Evolutionary conservation across 1,140 invertebrate genomes (phyloP), one percentile per base, ranked within the genome.

Genomic region (Vollenhovia emeryi): DNA sequence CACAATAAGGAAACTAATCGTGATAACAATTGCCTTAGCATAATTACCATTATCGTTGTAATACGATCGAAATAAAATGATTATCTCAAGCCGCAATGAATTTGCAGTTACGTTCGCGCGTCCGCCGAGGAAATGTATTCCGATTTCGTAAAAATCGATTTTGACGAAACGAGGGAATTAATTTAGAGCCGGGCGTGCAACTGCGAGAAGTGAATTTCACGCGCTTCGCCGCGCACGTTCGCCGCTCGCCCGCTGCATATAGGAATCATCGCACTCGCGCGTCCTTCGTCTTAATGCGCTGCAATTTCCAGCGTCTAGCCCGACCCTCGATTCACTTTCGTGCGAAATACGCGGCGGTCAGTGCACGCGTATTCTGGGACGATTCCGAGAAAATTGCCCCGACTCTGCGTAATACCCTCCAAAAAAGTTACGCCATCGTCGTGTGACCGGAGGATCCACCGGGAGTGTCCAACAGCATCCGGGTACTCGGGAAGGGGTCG

Each of bases 251-350:
- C 24, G 24, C 18, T 88, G 55, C 80, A 85, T 36, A n/a, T 87
- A 87, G 71, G 69, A 88, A 88, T 88, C 71, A 73, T 73, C 73
- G 43, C 59, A n/a, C n/a, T n/a, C n/a, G n/a, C 78, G 79, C 84
- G 74, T 87, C 59, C 62, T 43, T 82, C n/a, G 52, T 69, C 60
- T 87, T 88, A 87, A 88, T 76, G 62, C 78, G 55, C 40, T 36
- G 86, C 82, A 87, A 88, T 88, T 75, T 87, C 48, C 36, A 27
- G 18, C 69, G 36, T 27, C 55, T 59, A 78, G 36, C n/a, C 11
- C 33, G 15, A 36, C 43, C 9, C 40, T 64, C 30, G 30, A 68
- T 50, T 79, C 60, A 52, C 75, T 79, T 79, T 79, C 45, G 43
- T 50, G n/a, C 33, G 40, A 52, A 68, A 36, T 50, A n/a, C 21